Conservation (phyloP, 2,113 vertebrate species). For the Oryzias woworae region DNA sequence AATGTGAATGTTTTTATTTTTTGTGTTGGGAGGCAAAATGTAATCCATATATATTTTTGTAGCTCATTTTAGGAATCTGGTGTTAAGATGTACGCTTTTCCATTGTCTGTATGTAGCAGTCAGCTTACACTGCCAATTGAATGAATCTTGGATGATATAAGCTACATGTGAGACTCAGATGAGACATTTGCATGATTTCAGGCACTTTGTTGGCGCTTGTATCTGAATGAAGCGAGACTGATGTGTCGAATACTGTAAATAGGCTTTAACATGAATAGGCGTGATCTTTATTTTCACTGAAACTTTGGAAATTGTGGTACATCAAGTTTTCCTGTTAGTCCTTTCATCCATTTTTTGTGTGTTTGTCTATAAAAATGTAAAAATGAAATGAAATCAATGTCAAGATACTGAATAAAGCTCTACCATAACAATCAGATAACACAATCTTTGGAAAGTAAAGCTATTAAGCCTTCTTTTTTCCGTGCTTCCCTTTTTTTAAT, state of each 20-base stretch:
- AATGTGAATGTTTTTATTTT: background rate
- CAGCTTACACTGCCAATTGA: constrained; percentile 72
- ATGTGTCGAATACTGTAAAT: constrained; percentile 44
- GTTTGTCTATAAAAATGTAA: constrained; percentile 47
- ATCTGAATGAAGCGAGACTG: constrained; percentile 19
- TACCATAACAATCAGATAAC: background rate
- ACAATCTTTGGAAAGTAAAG: no score
- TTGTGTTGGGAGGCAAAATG: constrained; percentile 12
- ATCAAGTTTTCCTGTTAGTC: constrained; percentile 1
- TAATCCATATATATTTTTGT: constrained; percentile 22
- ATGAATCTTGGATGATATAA: constrained; percentile 43
- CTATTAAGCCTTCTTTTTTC: constrained; percentile 6
- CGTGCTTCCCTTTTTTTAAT: constrained; percentile 45
- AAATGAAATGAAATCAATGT: constrained; percentile 25
- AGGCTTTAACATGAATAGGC: constrained; percentile 38
- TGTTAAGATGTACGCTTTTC: constrained; percentile 19
- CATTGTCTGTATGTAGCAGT: constrained; percentile 56
- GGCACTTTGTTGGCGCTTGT: constrained; percentile 5
- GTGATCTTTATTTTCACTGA: constrained; percentile 60
- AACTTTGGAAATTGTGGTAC: constrained; percentile 25
- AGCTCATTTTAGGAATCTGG: background rate
- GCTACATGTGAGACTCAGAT: constrained; percentile 36
- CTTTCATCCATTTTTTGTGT: background rate
- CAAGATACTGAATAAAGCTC: constrained; percentile 35
- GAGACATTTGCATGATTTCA: background rate